Conservation (phyloP, 2,888 invertebrate species). For the Fragum sueziense region DNA sequence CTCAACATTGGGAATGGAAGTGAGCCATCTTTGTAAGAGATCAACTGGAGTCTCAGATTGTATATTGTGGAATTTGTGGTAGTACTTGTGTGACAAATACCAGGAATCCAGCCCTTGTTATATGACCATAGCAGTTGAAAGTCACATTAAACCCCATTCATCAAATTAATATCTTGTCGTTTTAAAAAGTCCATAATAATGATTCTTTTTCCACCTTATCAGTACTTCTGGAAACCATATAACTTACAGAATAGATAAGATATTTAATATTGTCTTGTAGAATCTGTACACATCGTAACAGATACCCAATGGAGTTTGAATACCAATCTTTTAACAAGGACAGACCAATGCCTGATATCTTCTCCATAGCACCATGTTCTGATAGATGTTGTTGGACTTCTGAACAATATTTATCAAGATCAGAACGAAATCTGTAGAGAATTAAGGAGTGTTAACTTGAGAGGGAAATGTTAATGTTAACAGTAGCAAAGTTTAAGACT, state of each 20-base stretch:
- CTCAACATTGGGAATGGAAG: no score
- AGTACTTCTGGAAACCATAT: not conserved
- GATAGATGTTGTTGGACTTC: conserved; percentile 29
- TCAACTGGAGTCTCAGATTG: no score
- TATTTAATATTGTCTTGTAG: conserved; percentile 72
- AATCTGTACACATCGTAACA: conserved; percentile 70
- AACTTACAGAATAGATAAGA: conserved; percentile 75
- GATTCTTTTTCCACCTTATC: not conserved
- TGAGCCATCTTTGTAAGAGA: no score
- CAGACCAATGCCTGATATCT: conserved; percentile 9
- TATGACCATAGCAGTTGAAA: no score
- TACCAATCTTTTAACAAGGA: conserved; percentile 72
- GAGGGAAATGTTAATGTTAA: no score
- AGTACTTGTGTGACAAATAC: no score
- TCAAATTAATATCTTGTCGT: not conserved
- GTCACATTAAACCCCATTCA: not conserved
- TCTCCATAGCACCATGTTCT: not conserved
- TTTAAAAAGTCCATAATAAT: not conserved
- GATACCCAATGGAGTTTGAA: conserved; percentile 68
- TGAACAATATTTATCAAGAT: conserved; percentile 48
- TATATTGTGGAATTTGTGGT: no score
- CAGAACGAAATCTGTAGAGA: conserved; percentile 45
- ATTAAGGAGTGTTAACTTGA: not conserved
- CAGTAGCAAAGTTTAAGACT: no score
- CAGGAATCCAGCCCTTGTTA: no score